Base-by-base conservation (phyloP, 2,113 vertebrate genomes). In the Xiphophorus maculatus region DNA sequence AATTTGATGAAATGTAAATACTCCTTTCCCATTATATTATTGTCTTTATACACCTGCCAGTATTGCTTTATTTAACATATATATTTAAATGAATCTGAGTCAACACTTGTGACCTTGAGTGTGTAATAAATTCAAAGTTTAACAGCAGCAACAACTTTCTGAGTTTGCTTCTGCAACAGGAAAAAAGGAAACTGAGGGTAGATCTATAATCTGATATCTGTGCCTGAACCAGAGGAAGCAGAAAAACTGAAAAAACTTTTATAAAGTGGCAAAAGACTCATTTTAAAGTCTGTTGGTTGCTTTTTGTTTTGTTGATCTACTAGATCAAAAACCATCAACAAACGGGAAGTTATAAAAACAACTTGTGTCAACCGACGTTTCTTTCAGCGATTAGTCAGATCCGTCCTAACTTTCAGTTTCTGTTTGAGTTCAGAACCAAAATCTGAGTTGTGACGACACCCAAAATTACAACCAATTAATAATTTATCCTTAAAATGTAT, bases 391-490 rank as follows among this genome's bases (percentile, higher is more conserved):
- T n/a, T 17, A 58, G 51, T 25, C 25, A 25, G 19, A n/a, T 54
- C 51, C 15, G n/a, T 58, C 7, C 25, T 10, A 25, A 58, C 37
- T 61, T 68, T 61, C 54, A 19, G 33, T 71, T 37, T 71, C 25
- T 71, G n/a, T 71, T 71, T 25, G 54, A n/a, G 37, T 30, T 63
- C 7, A 77, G 33, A 44, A 3, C 5, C 5, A 63, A 64, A 71
- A 64, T 58, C 19, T 42, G 7, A 67, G 25, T n/a, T 19, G 6
- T 0, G 25, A 11, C 33, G 35, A 63, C 12, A 15, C 71, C 32
- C 19, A 48, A 64, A 51, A 8, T 48, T 7, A 30, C 11, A 13
- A 28, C 29, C 61, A 22, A 14, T 28, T 14, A 11, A 63, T 28
- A 30, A 29, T 14, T 63, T 15, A 30, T 62, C 60, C 60, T 15